These are phyloP conservation scores for Andricus quercusramuli DNA, from an alignment of 2,888 invertebrate species.

Conservation along the genomic window DNA sequence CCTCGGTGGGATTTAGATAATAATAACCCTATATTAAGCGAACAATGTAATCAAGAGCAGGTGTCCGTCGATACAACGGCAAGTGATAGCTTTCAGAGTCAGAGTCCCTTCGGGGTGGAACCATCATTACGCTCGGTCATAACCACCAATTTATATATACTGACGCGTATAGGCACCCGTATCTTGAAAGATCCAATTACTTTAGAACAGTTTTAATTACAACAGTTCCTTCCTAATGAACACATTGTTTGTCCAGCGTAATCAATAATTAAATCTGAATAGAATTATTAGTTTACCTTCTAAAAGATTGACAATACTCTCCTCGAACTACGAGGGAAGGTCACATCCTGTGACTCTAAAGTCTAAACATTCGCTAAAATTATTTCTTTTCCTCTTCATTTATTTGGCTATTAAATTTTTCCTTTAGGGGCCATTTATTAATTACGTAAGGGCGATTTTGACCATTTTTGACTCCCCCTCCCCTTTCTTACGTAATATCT, in stretches of 20 bases:
- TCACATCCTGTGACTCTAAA: too few relatives aligned
- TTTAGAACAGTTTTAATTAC: slow-evolving; percentile 30
- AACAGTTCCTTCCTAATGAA: slow-evolving; percentile 7
- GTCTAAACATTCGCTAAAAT: too few relatives aligned
- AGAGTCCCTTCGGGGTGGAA: slow-evolving; percentile 32
- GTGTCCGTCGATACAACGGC: slow-evolving; percentile 32
- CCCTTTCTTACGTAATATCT: too few relatives aligned
- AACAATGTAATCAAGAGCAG: slow-evolving; percentile 38
- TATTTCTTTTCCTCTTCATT: too few relatives aligned
- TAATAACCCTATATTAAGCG: slow-evolving; percentile 22
- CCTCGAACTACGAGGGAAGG: too few relatives aligned
- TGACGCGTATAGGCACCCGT: slow-evolving; percentile 2
- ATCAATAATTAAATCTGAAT: neutral
- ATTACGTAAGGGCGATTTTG: too few relatives aligned
- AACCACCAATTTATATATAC: slow-evolving; percentile 21
- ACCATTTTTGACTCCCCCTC: too few relatives aligned
- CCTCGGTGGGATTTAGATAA: slow-evolving; percentile 29
- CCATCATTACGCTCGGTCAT: slow-evolving; percentile 18
- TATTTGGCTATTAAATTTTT: too few relatives aligned
- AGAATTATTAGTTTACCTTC: too few relatives aligned
- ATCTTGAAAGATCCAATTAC: slow-evolving; percentile 26
- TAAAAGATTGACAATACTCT: too few relatives aligned
- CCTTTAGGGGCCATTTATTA: too few relatives aligned
- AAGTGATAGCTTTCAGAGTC: slow-evolving; percentile 37
- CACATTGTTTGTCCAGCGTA: neutral